phyloP scores from a whole-genome alignment of 1,140 invertebrate species.

The Drosophila ercepeae region DNA sequence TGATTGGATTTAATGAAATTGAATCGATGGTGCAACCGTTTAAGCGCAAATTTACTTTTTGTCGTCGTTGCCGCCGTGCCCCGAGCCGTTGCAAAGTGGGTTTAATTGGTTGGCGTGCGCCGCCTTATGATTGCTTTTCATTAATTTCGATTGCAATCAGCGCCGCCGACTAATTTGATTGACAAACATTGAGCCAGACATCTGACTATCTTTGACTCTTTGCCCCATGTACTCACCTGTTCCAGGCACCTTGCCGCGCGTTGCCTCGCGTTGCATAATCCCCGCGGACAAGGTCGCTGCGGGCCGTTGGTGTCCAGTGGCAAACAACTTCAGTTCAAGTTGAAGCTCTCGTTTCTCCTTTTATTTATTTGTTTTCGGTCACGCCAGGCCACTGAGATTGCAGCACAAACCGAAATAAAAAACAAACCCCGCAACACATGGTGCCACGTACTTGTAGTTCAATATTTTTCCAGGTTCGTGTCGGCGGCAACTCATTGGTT shows the following conservation, averaged over 20 bases:
- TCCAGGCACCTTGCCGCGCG: no score
- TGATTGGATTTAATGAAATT: slow-evolving; percentile 76
- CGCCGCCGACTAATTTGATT: slow-evolving; percentile 76
- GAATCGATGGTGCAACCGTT: slow-evolving; percentile 66
- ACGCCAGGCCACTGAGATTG: slow-evolving; percentile 62
- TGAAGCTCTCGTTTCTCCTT: slow-evolving; percentile 45
- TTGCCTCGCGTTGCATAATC: slow-evolving; percentile 52
- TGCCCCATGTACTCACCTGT: slow-evolving; percentile 3
- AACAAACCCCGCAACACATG: slow-evolving; percentile 13
- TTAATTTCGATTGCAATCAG: slow-evolving; percentile 55
- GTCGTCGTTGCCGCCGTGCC: slow-evolving; percentile 15
- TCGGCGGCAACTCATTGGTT: slow-evolving; percentile 31
- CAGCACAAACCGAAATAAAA: slow-evolving; percentile 16
- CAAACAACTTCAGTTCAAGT: slow-evolving; percentile 66
- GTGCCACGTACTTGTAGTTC: slow-evolving; percentile 40
- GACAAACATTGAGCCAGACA: slow-evolving; percentile 51
- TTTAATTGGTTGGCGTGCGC: slow-evolving; percentile 68
- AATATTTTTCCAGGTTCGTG: slow-evolving; percentile 26
- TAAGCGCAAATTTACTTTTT: slow-evolving; percentile 71
- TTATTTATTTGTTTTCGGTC: slow-evolving; percentile 54
- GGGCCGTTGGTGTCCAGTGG: slow-evolving; percentile 48
- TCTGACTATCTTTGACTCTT: not conserved
- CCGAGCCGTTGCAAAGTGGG: slow-evolving; percentile 12
- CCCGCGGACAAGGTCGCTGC: slow-evolving; percentile 56
- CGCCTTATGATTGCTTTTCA: slow-evolving; percentile 68